Percentiles rank a stretch among this genome's conserved stretches.
phyloP scores from a whole-genome alignment of 2,113 vertebrate genomes.

The Alectura lathami region DNA sequence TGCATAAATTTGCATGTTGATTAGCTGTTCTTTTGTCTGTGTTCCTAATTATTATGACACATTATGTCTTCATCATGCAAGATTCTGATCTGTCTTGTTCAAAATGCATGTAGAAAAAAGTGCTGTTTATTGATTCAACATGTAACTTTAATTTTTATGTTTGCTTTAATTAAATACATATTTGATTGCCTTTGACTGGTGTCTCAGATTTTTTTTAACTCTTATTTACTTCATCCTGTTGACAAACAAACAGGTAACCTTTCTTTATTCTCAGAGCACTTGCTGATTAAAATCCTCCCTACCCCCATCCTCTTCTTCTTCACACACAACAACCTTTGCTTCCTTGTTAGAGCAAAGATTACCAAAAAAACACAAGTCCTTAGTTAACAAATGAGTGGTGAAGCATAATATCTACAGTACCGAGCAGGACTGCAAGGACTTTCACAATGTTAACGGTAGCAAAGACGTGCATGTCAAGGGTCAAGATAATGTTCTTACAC shows the following conservation, averaged over 20 bases:
- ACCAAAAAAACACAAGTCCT: constrained; percentile 21
- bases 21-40: constrained; percentile 94
- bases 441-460: neutral
- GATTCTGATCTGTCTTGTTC: constrained; percentile 93
- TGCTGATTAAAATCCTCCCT: constrained; percentile 34
- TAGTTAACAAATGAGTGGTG: neutral
- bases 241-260: constrained; percentile 89
- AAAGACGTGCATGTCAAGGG: neutral
- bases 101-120: constrained; percentile 87
- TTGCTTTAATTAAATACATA: constrained; percentile 90
- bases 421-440: neutral
- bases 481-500: constrained; percentile 30
- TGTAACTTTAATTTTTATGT: constrained; percentile 89
- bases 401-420: neutral
- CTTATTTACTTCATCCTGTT: constrained; percentile 84
- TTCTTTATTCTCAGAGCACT: constrained; percentile 69
- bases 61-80: constrained; percentile 98
- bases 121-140: constrained; percentile 88
- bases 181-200: constrained; percentile 85
- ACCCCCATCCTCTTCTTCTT: neutral
- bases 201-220: constrained; percentile 75
- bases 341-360: constrained; percentile 58
- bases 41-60: constrained; percentile 98
- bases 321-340: constrained; percentile 45
- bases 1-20: constrained; percentile 97